Base-by-base conservation (phyloP, 2,797 vertebrate species). In the Varecia variegata region DNA sequence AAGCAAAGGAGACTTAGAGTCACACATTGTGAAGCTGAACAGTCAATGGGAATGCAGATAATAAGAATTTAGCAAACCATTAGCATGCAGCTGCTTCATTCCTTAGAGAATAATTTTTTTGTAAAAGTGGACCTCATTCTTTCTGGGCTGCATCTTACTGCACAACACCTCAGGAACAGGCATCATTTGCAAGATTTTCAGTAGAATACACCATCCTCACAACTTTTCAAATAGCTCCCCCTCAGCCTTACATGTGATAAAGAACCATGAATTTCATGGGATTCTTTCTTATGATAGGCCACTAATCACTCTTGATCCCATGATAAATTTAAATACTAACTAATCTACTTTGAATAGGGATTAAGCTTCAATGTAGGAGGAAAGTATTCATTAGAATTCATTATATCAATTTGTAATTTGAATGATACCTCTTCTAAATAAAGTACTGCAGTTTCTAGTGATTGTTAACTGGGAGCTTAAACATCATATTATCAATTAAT, bases 261-360 rank as follows among this genome's bases (percentile, higher is more conserved):
- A 94, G 21, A 4, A 93, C 73, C 71, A 81, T 96, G 96, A 88
- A 45, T 98, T 98, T 98, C 93, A 65, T 96, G 92, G 65, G 73
- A 97, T 95, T 98, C 90, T 95, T 90, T 98, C 96, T 80, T 77
- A 92, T 93, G 93, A 97, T 97, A 98, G 96, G 94, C 88, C 50
- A 88, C 97, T 98, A 98, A 98, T 98, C 98, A 98, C 95, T 97
- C 97, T 97, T 98, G 97, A 98, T 98, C 97, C 92, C 97, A 88
- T 97, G 98, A 98, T 98, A 98, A 98, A 98, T 98, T 98, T 98
- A 97, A 99, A 98, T 98, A 97, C 97, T 98, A 98, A 98, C 97
- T 98, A 98, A 98, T 98, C 98, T 97, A 97, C 97, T 98, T 96
- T 98, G 98, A 99, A 98, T 98, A 98, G 97, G 97, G 97, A 98